A percentile compares a stretch with the other conserved stretches of the same genome.
phyloP scores from a whole-genome alignment of 2,797 vertebrate species.

The Sebastes itinus region DNA sequence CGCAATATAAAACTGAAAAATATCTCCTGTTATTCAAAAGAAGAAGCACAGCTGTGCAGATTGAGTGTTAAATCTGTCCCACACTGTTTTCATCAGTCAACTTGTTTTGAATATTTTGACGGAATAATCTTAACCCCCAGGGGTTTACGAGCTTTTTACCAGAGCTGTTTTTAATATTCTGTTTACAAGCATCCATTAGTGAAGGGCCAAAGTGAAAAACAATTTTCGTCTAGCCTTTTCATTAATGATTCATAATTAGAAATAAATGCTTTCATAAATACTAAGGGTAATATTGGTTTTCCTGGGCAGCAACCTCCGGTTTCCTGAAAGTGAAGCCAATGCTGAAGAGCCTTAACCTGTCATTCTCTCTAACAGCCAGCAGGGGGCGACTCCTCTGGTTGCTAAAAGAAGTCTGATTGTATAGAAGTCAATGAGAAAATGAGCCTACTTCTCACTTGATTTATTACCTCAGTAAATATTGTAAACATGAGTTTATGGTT shows the following conservation, averaged over 20 bases:
- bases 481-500: no score
- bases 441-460: accelerated
- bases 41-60: not conserved
- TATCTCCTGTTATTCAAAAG: not conserved
- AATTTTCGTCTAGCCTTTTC: not conserved
- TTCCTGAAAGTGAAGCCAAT: not conserved
- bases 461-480: no score
- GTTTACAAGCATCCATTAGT: not conserved
- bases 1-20: not conserved
- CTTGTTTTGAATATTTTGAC: not conserved
- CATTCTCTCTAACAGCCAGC: no score
- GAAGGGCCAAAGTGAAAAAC: not conserved
- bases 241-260: not conserved
- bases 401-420: no score
- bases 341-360: not conserved
- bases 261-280: not conserved
- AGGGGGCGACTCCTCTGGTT: no score
- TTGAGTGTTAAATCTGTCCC: not conserved
- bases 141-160: not conserved
- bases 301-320: not conserved
- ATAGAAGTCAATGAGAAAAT: no score
- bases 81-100: not conserved
- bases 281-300: not conserved
- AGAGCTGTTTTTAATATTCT: not conserved
- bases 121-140: not conserved